Base-by-base conservation (phyloP, 2,797 vertebrate species). In the Pachyuromys duprasi region DNA sequence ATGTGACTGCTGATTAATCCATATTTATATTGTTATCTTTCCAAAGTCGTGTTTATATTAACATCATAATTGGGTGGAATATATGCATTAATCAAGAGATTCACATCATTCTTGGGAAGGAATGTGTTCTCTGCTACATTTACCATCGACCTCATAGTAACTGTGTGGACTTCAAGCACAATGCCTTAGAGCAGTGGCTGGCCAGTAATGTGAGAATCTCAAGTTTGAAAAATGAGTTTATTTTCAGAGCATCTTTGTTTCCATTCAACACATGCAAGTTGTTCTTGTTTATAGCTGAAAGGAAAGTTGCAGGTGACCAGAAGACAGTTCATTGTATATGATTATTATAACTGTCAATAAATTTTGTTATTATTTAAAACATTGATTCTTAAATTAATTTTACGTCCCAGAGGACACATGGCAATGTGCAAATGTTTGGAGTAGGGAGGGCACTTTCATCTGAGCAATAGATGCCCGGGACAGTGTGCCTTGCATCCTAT, bases 21-120 rank as follows among this genome's bases (percentile, higher is more conserved):
- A 92, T 97, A 97, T 97, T 97, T 96, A 95, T 93, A 93, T 93
- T 97, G 81, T 94, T 94, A 96, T 94, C 90, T 93, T 88, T 93
- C 87, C 55, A 53, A 95, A 93, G 93, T 91, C 26, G 9, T 97
- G 92, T 97, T 97, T 97, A 93, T 92, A 97, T 94, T 97, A 96
- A 95, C 90, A 96, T 94, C 81, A 65, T 96, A 97, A 96, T 89
- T 94, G 92, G 45, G 78, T 86, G 26, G 81, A 93, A 96, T 94
- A 90, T 93, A 90, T 86, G 93, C 79, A 93, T 94, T 53, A 93
- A 93, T 95, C 72, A 93, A 39, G 79, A 96, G 63, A 92, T 75
- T 22, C 72, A 57, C 39, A 15, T 75, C 72, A 75, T 45, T 75
- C 94, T 92, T 81, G 36, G 83, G 60, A 95, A 95, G 36, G 33